phyloP scores from a whole-genome alignment of 37 sponge, comb jelly and placozoan genomes.

The Petrosia ficiformis region DNA sequence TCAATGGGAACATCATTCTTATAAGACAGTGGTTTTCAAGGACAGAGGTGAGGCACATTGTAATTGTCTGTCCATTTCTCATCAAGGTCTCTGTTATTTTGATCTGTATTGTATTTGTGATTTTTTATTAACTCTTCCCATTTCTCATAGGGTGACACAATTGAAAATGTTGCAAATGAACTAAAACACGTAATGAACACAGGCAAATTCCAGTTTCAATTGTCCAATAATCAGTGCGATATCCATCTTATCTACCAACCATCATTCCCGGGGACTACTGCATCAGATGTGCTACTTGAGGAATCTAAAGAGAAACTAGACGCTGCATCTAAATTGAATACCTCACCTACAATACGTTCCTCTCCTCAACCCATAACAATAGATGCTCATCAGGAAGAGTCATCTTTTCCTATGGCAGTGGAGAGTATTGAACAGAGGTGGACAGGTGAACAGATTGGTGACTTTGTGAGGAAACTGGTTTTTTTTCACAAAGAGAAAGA shows the following conservation, averaged over 20 bases:
- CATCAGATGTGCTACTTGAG: too few relatives aligned
- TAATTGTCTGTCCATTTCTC: too few relatives aligned
- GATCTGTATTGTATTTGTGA: too few relatives aligned
- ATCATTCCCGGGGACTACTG: background rate
- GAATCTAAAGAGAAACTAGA: too few relatives aligned
- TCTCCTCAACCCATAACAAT: background rate
- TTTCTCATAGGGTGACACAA: slow-evolving; percentile 47
- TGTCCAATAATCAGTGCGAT: background rate
- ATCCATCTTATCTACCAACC: slow-evolving; percentile 1
- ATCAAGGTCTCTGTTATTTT: too few relatives aligned
- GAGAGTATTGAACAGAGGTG: slow-evolving; percentile 15
- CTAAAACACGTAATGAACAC: slow-evolving; percentile 64
- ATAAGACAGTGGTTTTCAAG: slow-evolving; percentile 47
- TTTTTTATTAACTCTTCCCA: background rate
- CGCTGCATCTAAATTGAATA: background rate
- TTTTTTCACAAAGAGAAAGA: slow-evolving; percentile 74
- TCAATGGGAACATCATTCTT: slow-evolving; percentile 51
- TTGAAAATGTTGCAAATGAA: slow-evolving; percentile 52
- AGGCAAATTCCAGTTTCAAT: slow-evolving; percentile 64
- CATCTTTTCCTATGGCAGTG: background rate
- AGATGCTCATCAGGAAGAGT: background rate
- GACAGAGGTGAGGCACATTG: slow-evolving; percentile 31
- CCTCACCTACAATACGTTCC: background rate
- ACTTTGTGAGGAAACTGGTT: slow-evolving; percentile 87
- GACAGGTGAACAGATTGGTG: slow-evolving; percentile 71